phyloP scores from a whole-genome alignment of 2,888 invertebrate genomes.

The Galerucella pusilla region DNA sequence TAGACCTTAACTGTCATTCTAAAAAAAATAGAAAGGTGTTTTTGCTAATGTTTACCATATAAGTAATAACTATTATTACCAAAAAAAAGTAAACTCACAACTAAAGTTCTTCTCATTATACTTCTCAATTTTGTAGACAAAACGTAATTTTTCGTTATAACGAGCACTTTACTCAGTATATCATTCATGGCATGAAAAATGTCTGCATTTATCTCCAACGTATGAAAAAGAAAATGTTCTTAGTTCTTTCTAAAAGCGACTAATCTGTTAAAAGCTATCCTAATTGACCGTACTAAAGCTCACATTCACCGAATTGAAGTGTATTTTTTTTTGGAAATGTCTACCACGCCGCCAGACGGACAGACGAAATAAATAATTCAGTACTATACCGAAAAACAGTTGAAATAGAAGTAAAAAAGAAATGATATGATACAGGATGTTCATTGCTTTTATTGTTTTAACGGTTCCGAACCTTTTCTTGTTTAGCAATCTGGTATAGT shows the following conservation, averaged over 20 bases:
- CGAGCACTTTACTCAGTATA: constrained; percentile 12
- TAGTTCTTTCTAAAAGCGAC: constrained; percentile 29
- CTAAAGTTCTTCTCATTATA: too few species aligned
- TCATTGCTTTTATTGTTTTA: too few species aligned
- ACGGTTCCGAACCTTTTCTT: too few species aligned
- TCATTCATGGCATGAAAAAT: constrained; percentile 18
- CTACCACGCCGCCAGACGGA: background rate
- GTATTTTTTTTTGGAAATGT: constrained; percentile 4
- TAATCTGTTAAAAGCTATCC: constrained; percentile 40
- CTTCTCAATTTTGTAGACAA: background rate
- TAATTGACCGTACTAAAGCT: constrained; percentile 37
- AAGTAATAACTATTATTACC: too few species aligned
- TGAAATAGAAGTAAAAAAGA: too few species aligned
- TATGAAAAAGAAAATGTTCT: constrained; percentile 31
- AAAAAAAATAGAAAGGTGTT: too few species aligned
- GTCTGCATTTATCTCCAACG: constrained; percentile 17
- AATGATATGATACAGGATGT: too few species aligned
- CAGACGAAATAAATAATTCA: background rate
- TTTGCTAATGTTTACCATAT: too few species aligned
- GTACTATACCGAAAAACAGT: too few species aligned
- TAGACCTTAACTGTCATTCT: too few species aligned
- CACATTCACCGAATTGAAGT: constrained; percentile 30
- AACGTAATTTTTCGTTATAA: constrained; percentile 17
- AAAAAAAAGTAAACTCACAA: too few species aligned
- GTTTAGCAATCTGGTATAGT: too few species aligned